Percentiles rank a stretch among this genome's conserved stretches.
Evolutionary conservation across 1,140 invertebrate species (phyloP).

Genomic region (Pollicipes pollicipes): DNA sequence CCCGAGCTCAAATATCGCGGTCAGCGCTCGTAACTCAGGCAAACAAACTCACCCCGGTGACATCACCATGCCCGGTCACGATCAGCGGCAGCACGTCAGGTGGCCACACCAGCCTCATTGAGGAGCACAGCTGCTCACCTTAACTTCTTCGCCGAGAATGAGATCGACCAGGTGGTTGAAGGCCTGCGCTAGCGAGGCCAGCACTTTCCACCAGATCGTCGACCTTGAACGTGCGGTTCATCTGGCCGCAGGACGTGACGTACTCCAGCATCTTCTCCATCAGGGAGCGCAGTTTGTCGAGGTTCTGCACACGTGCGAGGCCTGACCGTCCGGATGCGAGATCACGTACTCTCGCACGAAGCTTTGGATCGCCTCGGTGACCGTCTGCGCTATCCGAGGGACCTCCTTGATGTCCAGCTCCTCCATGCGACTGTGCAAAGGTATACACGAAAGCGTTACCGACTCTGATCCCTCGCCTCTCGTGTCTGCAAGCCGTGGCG

Average conservation of each 20-base stretch:
- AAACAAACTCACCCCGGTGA: too few species aligned
- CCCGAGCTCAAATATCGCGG: too few species aligned
- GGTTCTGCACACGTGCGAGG: neutral
- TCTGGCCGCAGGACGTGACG: neutral
- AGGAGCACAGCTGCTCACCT: slow-evolving; percentile 15
- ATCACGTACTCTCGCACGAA: neutral
- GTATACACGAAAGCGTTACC: neutral
- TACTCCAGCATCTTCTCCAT: slow-evolving; percentile 10
- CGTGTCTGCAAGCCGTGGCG: too few species aligned
- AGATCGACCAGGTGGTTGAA: slow-evolving; percentile 31
- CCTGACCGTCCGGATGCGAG: neutral
- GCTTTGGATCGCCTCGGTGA: slow-evolving; percentile 1
- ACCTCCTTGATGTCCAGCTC: neutral
- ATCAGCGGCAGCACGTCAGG: too few species aligned
- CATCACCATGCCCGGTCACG: too few species aligned
- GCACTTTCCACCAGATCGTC: slow-evolving; percentile 23
- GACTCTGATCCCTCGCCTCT: too few species aligned
- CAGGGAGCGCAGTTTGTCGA: slow-evolving; percentile 9
- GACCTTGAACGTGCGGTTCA: slow-evolving; percentile 8
- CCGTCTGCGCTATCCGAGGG: neutral
- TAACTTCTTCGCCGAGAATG: slow-evolving; percentile 22
- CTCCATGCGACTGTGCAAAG: slow-evolving; percentile 2
- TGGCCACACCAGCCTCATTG: too few species aligned
- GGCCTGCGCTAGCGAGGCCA: slow-evolving; percentile 26
- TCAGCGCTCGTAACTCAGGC: too few species aligned